Evolutionary conservation across 2,888 invertebrate species (phyloP), one percentile per base, ranked within the genome.

Genomic region (Branchinecta sandiegonensis): DNA sequence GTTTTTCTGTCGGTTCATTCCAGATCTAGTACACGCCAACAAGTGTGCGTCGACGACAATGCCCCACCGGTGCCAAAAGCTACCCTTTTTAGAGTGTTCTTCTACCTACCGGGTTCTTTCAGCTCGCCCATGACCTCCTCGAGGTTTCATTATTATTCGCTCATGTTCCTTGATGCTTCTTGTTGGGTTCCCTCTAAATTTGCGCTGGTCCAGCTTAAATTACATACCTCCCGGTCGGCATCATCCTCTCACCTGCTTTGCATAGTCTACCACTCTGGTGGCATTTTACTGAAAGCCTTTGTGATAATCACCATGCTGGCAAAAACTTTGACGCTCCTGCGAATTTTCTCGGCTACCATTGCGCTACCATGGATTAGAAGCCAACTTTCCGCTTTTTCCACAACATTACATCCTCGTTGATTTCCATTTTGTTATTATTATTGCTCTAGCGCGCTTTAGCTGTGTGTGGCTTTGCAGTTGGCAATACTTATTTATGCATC

Each of bases 371-470:
- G 17, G 56, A 14, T 10, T n/a, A 56, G 17, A 17, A 56, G 56
- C 56, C 56, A 17, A 56, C 17, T 17, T 17, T 56, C 56, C 56
- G 17, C 14, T 56, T 56, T 56, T 56, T 56, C 56, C n/a, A 14
- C n/a, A 14, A 56, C 14, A 56, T 56, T 56, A 56, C 10, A 56
- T 56, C 8, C 56, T 56, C 17, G 56, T n/a, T 17, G 14, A 56
- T 56, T 56, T 17, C 17, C 56, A 56, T 56, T 56, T 56, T 56
- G 56, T 56, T 56, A 56, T 56, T 56, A 56, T 56, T 56, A 56
- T 56, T 56, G 56, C 56, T 56, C n/a, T 17, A 56, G 56, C 56
- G 56, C 14, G 56, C 56, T 56, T 56, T 56, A 56, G 56, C 56
- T 56, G 56, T 56, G 56, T 56, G 56, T 56, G 56, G 56, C 56